Conservation (phyloP, 2,888 invertebrate genomes). For the Hypselothyrea guttata region DNA sequence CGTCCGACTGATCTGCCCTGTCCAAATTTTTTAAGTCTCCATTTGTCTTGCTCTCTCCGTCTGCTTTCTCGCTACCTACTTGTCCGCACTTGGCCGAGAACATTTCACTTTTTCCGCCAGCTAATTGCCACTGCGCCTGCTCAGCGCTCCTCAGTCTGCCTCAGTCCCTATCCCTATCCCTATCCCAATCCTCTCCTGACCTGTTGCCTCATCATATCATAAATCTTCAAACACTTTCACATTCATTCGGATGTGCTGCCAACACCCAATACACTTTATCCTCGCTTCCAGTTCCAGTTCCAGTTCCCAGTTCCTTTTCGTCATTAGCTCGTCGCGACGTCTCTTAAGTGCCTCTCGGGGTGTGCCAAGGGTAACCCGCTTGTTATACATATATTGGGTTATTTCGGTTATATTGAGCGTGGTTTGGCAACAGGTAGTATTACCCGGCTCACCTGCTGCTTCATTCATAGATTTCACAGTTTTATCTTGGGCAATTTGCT, state of each 20-base stretch:
- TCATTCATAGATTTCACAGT: slow-evolving; percentile 42
- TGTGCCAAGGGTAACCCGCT: slow-evolving; percentile 23
- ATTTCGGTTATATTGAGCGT: slow-evolving; percentile 14
- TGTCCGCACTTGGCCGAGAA: slow-evolving; percentile 69
- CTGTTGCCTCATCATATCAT: slow-evolving; percentile 64
- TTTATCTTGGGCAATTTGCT: slow-evolving; percentile 56
- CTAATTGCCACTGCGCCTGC: slow-evolving; percentile 59
- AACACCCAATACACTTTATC: slow-evolving; percentile 4
- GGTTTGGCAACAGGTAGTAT: slow-evolving; percentile 36
- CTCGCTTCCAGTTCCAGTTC: slow-evolving; percentile 1
- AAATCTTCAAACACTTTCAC: slow-evolving; percentile 74
- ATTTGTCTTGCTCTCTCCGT: slow-evolving; percentile 19
- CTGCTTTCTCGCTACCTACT: slow-evolving; percentile 55
- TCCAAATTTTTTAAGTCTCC: no score
- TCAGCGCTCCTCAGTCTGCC: no score
- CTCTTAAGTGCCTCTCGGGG: slow-evolving; percentile 55
- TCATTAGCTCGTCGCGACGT: slow-evolving; percentile 73
- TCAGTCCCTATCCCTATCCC: no score
- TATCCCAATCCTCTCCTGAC: background rate
- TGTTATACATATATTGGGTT: slow-evolving; percentile 3
- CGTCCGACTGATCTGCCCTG: no score
- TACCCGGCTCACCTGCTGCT: slow-evolving; percentile 42
- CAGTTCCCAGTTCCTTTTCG: slow-evolving; percentile 7
- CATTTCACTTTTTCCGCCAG: slow-evolving; percentile 70
- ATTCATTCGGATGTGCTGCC: slow-evolving; percentile 56